Conservation (phyloP, 2,888 invertebrate genomes). For the Polymixis lichenea region DNA sequence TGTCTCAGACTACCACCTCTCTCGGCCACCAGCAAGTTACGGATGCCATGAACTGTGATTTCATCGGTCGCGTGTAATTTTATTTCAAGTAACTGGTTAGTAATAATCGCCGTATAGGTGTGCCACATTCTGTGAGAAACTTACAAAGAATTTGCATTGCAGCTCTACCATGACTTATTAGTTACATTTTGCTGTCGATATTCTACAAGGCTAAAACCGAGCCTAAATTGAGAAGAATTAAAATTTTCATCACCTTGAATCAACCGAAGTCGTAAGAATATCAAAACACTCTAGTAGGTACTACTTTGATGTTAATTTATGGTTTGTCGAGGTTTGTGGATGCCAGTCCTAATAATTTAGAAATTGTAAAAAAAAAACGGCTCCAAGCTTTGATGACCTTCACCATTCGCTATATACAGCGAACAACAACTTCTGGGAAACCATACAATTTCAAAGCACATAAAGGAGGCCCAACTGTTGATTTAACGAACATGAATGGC, state of each 20-base stretch:
- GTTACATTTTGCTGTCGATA: conserved; percentile 11
- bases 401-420: background rate
- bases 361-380: background rate
- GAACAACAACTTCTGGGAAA: conserved; percentile 3
- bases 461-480: background rate
- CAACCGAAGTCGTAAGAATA: background rate
- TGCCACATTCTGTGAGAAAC: conserved; percentile 64
- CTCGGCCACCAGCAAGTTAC: conserved; percentile 24
- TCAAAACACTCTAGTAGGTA: background rate
- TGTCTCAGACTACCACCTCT: background rate
- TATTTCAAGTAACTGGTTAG: conserved; percentile 55
- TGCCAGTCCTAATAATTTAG: background rate
- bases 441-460: no score
- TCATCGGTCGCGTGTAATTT: conserved; percentile 49
- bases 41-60: conserved; percentile 45
- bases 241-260: background rate
- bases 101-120: conserved; percentile 33
- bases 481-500: conserved; percentile 8
- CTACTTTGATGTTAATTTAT: background rate
- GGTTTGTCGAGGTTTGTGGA: background rate
- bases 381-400: no score
- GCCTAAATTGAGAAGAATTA: conserved; percentile 5
- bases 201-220: background rate
- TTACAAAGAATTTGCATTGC: conserved; percentile 37
- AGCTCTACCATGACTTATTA: conserved; percentile 35